Evolutionary conservation across 2,888 invertebrate species (phyloP), one percentile per base, ranked within the genome.

Genomic region (Fragum fragum): DNA sequence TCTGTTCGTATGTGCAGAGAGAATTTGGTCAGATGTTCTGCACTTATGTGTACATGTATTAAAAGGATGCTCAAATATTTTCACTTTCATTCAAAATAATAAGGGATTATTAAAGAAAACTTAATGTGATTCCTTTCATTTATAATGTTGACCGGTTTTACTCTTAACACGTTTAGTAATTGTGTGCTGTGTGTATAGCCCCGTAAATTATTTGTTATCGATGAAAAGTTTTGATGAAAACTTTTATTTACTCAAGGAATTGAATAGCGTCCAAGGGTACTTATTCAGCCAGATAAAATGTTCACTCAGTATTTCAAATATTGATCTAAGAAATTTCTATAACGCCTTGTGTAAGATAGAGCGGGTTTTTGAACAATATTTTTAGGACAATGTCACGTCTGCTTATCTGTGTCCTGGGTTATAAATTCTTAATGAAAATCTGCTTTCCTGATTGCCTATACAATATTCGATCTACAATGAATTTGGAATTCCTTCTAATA

Each of bases 191-290:
- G 23, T 75, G 71, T 23, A 53, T 57, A 52, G 55, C n/a, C 29
- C 47, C 23, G 53, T 72, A 74, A 73, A 82, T 75, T 73, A 82
- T 69, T 69, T 73, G 79, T 76, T 82, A 82, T 78, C 83, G 76
- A 76, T 76, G 79, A 79, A 83, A 79, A 59, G 79, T 83, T 83
- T 79, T 73, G 76, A 79, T 79, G 83, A 83, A 79, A 83, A 83
- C 74, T 36, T 66, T 70, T 83, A 83, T 83, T 83, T 79, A 83
- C 83, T 73, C 59, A 76, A 73, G 73, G 79, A 79, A 83, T 83
- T 79, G 79, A 79, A 83, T 83, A 53, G 79, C 66, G 73, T 70
- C 79, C 76, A 79, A 76, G 83, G 69, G 83, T 79, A 55, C 83
- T 79, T 79, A 83, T 69, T 42, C 61, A 47, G 29, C 9, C 28